Percentiles rank a stretch among this genome's conserved stretches.
Evolutionary conservation across 2,113 vertebrate species (phyloP).

Genomic region (Cervus canadensis): DNA sequence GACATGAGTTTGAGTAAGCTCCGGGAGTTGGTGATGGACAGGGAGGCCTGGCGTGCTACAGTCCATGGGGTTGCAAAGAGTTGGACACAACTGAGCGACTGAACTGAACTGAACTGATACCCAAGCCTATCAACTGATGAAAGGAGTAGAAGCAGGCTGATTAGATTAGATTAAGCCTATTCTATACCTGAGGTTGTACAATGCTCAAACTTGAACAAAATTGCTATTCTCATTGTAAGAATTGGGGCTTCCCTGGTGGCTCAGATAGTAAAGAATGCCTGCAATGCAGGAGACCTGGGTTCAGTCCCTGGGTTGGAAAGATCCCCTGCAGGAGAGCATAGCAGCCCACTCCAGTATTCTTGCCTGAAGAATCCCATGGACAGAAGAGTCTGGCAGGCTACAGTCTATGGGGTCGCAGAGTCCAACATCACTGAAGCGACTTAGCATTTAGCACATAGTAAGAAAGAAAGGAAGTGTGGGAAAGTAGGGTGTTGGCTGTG

Average conservation of each 20-base stretch:
- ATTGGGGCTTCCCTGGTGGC: not conserved
- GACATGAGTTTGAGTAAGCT: not conserved
- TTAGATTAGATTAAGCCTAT: not conserved
- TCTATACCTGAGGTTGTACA: not conserved
- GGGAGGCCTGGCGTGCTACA: accelerated
- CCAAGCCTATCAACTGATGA: not conserved
- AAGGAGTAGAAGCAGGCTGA: not conserved
- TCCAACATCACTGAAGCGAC: not conserved
- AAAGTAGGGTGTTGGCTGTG: not conserved
- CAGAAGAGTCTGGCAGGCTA: not conserved
- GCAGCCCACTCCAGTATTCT: not conserved
- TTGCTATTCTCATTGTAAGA: too few species aligned
- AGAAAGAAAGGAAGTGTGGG: not conserved
- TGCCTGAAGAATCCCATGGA: not conserved
- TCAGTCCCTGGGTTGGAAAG: not conserved
- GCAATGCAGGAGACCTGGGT: not conserved
- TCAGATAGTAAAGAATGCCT: not conserved
- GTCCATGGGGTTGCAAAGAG: not conserved
- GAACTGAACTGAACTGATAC: not conserved
- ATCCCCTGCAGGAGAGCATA: not conserved
- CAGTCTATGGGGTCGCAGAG: not conserved
- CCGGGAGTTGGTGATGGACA: not conserved
- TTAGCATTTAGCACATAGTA: not conserved
- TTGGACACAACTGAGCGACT: not conserved
- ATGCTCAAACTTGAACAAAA: not conserved